These are phyloP conservation scores for Laodelphax striatellus DNA, from an alignment of 1,140 invertebrate genomes.

Conservation along the genomic window DNA sequence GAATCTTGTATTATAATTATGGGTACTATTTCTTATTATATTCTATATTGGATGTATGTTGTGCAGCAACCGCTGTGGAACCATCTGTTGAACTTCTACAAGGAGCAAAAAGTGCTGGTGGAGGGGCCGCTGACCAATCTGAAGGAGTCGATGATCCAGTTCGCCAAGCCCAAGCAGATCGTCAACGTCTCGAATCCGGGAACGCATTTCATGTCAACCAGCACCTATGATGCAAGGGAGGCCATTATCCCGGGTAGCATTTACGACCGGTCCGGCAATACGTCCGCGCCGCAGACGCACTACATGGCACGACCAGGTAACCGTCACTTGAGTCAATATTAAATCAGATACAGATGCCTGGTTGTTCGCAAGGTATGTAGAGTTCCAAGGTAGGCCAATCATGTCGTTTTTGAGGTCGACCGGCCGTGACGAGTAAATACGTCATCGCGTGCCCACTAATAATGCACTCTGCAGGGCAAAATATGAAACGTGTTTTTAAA, in stretches of 20 bases:
- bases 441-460: too few species aligned
- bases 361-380: too few species aligned
- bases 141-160: conserved; percentile 93
- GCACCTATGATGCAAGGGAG: conserved; percentile 84
- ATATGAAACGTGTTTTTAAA: too few species aligned
- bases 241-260: conserved; percentile 77
- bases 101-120: conserved; percentile 93
- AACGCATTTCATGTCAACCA: conserved; percentile 92
- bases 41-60: too few species aligned
- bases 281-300: conserved; percentile 29
- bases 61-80: conserved; percentile 90
- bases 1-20: too few species aligned
- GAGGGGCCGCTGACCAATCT: conserved; percentile 97
- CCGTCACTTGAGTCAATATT: too few species aligned
- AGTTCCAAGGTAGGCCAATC: too few species aligned
- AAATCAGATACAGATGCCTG: too few species aligned
- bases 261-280: conserved; percentile 47
- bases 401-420: too few species aligned
- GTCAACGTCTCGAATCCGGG: conserved; percentile 90
- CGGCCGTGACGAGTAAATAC: too few species aligned
- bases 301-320: conserved; percentile 28
- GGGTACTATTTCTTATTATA: too few species aligned
- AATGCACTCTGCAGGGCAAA: too few species aligned
- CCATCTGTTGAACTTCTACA: conserved; percentile 93
- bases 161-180: conserved; percentile 93